Percentiles rank a stretch among this genome's conserved stretches.
Evolutionary conservation across 2,797 vertebrate genomes (phyloP).

Genomic region (Numenius phaeopus): DNA sequence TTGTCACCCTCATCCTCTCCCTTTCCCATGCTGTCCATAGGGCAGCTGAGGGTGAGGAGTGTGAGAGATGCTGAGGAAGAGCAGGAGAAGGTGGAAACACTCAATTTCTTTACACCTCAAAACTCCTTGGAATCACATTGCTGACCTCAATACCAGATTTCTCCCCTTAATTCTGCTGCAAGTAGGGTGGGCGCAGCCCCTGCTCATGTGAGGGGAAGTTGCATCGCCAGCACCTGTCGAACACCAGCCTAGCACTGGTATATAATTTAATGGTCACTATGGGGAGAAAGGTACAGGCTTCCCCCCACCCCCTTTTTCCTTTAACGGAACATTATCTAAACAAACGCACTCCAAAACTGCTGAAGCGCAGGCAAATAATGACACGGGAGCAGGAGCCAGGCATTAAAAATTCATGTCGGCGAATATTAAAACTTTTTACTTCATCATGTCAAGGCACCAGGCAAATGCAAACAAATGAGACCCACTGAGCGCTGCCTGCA

Average conservation of each 20-base stretch:
- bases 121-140: neutral
- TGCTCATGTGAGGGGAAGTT: neutral
- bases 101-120: neutral
- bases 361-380: conserved; percentile 75
- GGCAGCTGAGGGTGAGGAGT: neutral
- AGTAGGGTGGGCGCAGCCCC: neutral
- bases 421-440: conserved; percentile 81
- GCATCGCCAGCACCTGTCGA: conserved; percentile 51
- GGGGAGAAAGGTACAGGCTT: conserved; percentile 29
- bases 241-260: neutral
- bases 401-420: conserved; percentile 79
- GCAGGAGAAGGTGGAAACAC: accelerated
- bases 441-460: conserved; percentile 68
- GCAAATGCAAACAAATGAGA: conserved; percentile 74
- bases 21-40: neutral
- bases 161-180: neutral
- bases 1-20: neutral
- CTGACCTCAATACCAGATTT: neutral
- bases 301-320: neutral
- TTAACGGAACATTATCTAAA: conserved; percentile 74
- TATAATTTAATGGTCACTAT: conserved; percentile 71
- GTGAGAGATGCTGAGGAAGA: neutral
- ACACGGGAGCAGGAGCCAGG: conserved; percentile 73
- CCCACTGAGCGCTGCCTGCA: conserved; percentile 28
- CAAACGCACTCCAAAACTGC: conserved; percentile 66